A percentile compares a stretch with the other conserved stretches of the same genome.
phyloP scores from a whole-genome alignment of 2,113 vertebrate species.

The Neolamprologus devosi region DNA sequence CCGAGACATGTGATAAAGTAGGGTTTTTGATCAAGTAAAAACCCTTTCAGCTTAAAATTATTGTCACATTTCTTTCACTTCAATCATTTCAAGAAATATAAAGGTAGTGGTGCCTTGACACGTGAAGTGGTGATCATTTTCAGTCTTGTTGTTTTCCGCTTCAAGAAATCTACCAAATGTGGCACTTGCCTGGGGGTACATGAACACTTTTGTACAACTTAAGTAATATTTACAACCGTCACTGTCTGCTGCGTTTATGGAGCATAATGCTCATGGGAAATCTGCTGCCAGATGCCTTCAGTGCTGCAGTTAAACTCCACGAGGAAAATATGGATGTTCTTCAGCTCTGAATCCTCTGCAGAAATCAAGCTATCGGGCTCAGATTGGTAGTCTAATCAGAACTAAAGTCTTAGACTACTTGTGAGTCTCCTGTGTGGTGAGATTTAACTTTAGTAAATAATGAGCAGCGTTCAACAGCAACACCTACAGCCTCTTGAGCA shows the following conservation, averaged over 20 bases:
- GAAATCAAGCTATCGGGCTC: neutral
- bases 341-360: neutral
- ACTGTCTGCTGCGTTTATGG: neutral
- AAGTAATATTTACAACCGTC: neutral
- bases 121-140: neutral
- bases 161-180: neutral
- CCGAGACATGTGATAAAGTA: neutral
- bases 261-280: neutral
- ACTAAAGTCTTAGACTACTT: neutral
- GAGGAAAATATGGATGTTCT: neutral
- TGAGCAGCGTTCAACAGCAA: neutral
- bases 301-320: neutral
- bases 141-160: neutral
- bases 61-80: neutral
- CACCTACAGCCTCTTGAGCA: neutral
- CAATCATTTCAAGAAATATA: neutral
- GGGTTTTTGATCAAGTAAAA: neutral
- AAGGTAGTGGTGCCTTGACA: neutral
- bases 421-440: neutral
- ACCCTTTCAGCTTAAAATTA: neutral
- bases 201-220: neutral
- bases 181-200: neutral
- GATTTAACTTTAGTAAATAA: neutral
- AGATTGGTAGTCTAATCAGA: neutral
- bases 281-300: neutral